phyloP scores from a whole-genome alignment of 2,113 vertebrate species.

The Acrocephalus arundinaceus region DNA sequence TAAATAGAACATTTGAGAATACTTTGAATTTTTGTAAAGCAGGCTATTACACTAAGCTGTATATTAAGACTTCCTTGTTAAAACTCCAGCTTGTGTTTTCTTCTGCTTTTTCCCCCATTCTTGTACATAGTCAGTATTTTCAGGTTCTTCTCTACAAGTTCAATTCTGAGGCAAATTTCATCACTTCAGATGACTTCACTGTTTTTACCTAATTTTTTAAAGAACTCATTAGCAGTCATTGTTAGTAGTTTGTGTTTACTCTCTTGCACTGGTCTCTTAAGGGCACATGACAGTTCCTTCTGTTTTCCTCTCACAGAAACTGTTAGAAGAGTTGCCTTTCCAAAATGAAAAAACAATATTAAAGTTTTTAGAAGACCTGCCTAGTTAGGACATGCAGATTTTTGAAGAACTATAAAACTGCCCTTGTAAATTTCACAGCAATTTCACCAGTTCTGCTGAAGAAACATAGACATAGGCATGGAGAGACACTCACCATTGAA shows the following conservation, averaged over 20 bases:
- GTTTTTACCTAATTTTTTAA: not conserved
- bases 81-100: not conserved
- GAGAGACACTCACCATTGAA: conserved; percentile 58
- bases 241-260: not conserved
- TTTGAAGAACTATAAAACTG: not conserved
- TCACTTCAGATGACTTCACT: not conserved
- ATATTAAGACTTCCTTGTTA: not conserved
- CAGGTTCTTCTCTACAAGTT: not conserved
- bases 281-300: not conserved
- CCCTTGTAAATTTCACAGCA: not conserved
- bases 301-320: not conserved
- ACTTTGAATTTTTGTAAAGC: not conserved
- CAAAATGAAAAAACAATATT: not conserved
- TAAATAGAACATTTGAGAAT: not conserved
- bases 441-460: not conserved
- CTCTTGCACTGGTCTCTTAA: not conserved
- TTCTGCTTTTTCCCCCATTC: not conserved
- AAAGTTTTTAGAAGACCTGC: not conserved
- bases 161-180: not conserved
- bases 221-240: not conserved
- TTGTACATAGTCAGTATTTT: not conserved
- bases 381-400: not conserved
- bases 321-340: not conserved
- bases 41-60: not conserved
- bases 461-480: not conserved